Evolutionary conservation across 2,888 invertebrate genomes (phyloP).

Genomic region (Ernsta delagoae): DNA sequence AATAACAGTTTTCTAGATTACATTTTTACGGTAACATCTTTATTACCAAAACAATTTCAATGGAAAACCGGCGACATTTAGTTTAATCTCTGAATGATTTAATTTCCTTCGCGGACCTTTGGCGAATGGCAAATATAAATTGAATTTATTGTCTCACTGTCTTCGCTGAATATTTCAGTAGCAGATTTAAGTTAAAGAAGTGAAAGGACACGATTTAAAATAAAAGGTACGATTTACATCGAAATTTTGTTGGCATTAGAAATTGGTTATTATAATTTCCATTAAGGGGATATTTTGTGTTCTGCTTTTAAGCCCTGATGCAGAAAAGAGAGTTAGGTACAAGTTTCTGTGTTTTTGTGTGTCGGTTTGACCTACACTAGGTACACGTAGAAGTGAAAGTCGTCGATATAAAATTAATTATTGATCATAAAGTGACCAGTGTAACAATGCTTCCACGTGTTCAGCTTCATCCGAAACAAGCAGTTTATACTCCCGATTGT

Average conservation of each 20-base stretch:
- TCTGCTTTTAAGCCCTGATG: no score
- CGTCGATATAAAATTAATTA: no score
- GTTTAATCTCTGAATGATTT: slow-evolving; percentile 38
- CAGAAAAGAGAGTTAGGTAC: no score
- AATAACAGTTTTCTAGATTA: slow-evolving; percentile 5
- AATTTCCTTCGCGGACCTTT: slow-evolving; percentile 37
- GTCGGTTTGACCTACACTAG: no score
- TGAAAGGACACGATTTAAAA: slow-evolving; percentile 33
- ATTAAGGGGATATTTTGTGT: neutral
- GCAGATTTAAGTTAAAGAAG: slow-evolving; percentile 34
- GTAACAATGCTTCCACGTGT: no score
- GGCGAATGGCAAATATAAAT: slow-evolving; percentile 35
- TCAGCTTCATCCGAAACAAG: no score
- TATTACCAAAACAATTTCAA: slow-evolving; percentile 33
- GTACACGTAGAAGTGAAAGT: no score
- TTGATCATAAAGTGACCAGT: no score
- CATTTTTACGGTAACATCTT: slow-evolving; percentile 17
- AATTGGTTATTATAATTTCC: slow-evolving; percentile 9
- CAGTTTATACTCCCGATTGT: no score
- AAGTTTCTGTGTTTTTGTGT: no score
- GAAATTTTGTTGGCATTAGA: neutral
- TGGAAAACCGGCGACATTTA: slow-evolving; percentile 36
- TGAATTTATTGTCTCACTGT: slow-evolving; percentile 38
- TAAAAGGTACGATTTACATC: slow-evolving; percentile 22
- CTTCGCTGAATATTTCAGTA: slow-evolving; percentile 37